These are phyloP conservation scores for Cryptus viduatorius DNA, from an alignment of 2,888 invertebrate species.

Conservation along the genomic window DNA sequence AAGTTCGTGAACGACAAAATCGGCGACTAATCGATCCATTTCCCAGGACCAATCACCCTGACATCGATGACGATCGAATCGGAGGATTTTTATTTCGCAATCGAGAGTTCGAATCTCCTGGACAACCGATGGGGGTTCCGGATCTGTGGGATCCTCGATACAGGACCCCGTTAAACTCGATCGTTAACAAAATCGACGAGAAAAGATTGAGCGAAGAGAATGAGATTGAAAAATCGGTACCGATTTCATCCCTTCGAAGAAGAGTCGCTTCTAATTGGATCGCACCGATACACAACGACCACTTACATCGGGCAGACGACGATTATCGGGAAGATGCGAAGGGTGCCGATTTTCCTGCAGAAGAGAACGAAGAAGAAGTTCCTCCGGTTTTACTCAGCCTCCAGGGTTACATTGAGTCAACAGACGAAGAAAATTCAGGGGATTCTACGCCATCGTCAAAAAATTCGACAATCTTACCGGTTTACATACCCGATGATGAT, in stretches of 20 bases:
- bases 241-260: background rate
- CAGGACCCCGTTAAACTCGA: slow-evolving; percentile 37
- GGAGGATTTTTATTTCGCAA: slow-evolving; percentile 19
- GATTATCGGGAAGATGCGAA: background rate
- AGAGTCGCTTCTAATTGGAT: slow-evolving; percentile 7
- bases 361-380: slow-evolving; percentile 38
- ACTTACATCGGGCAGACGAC: background rate
- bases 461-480: slow-evolving; percentile 50
- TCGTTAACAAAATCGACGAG: slow-evolving; percentile 18
- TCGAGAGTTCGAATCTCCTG: slow-evolving; percentile 34
- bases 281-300: background rate
- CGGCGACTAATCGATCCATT: slow-evolving; percentile 12
- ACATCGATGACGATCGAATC: background rate
- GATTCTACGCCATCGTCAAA: background rate
- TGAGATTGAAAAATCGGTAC: slow-evolving; percentile 20
- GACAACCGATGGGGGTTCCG: slow-evolving; percentile 46
- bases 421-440: slow-evolving; percentile 7
- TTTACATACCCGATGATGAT: slow-evolving; percentile 40
- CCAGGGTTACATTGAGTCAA: slow-evolving; percentile 58
- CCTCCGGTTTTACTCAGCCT: slow-evolving; percentile 58
- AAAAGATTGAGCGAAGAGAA: slow-evolving; percentile 11
- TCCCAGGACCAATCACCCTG: background rate
- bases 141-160: slow-evolving; percentile 57
- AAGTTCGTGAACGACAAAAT: background rate
- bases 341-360: slow-evolving; percentile 1